Evolutionary conservation across 2,888 invertebrate genomes (phyloP).

Genomic region (Diachrysia chrysitis): DNA sequence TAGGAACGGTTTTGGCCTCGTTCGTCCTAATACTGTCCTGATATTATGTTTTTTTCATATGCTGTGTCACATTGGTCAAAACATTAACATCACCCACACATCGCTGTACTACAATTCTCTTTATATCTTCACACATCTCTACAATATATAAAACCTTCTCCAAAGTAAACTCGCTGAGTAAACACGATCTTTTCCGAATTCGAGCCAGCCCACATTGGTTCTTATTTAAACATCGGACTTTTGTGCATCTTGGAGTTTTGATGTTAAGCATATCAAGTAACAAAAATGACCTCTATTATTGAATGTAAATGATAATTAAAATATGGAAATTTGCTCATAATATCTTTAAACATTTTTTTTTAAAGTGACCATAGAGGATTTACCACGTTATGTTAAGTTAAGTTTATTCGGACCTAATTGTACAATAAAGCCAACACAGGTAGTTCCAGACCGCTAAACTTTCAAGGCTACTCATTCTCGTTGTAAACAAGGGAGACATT

Average conservation of each 20-base stretch:
- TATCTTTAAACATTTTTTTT: too few relatives aligned
- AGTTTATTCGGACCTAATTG: background rate
- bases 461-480: conserved; percentile 5
- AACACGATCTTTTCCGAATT: background rate
- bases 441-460: background rate
- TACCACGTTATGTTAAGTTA: background rate
- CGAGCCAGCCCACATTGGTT: too few relatives aligned
- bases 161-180: background rate
- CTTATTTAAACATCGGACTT: background rate
- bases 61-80: too few relatives aligned
- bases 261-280: background rate
- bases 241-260: background rate
- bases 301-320: background rate
- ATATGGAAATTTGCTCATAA: background rate
- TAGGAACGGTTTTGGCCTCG: conserved; percentile 49
- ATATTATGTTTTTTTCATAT: conserved; percentile 36
- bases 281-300: background rate
- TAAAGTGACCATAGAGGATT: background rate
- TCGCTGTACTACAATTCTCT: too few relatives aligned
- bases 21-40: conserved; percentile 59
- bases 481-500: conserved; percentile 9
- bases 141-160: background rate
- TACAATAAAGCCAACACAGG: background rate
- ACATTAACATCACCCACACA: too few relatives aligned
- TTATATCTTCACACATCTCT: background rate